Evolutionary conservation across 2,113 vertebrate species (phyloP).

Genomic region (Butorides virescens): DNA sequence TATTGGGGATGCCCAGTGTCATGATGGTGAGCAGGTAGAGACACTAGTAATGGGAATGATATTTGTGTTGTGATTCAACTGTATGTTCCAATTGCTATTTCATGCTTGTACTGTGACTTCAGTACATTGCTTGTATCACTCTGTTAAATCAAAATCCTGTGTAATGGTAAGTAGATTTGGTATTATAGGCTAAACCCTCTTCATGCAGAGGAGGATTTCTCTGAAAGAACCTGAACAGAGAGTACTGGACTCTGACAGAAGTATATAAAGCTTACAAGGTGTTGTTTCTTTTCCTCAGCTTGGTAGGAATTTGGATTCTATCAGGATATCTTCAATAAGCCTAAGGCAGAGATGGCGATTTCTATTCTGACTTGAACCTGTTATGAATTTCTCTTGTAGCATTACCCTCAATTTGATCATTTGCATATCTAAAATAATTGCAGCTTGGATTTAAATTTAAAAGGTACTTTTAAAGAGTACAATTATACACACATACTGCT

Average conservation of each 20-base stretch:
- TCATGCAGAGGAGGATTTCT: neutral
- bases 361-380: neutral
- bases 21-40: neutral
- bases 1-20: rapidly evolving
- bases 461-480: conserved; percentile 19
- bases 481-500: conserved; percentile 39
- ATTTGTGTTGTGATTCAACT: neutral
- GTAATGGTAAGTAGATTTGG: neutral
- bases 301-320: neutral
- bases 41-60: rapidly evolving
- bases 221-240: neutral
- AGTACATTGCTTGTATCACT: neutral
- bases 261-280: neutral
- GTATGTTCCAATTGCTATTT: neutral
- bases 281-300: neutral
- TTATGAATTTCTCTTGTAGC: neutral
- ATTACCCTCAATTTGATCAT: conserved; percentile 26
- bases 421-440: conserved; percentile 49
- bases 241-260: neutral
- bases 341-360: neutral
- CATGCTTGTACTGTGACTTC: neutral
- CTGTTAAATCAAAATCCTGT: neutral
- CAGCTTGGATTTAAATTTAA: conserved; percentile 42
- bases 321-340: neutral
- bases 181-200: neutral